phyloP scores from a whole-genome alignment of 2,888 invertebrate species.

The Drosophila lacicola region DNA sequence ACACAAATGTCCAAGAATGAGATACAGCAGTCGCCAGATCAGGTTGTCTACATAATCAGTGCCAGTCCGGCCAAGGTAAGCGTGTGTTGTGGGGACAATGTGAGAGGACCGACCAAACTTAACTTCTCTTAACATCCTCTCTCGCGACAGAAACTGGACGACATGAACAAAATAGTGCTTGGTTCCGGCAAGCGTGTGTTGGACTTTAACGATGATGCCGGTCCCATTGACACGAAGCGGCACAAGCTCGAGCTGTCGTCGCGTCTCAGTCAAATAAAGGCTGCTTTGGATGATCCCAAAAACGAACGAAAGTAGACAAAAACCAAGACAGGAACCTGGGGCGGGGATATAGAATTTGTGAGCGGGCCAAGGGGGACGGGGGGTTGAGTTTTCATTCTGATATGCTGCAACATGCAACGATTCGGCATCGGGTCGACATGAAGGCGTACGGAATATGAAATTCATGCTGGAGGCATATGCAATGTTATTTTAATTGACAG shows the following conservation, averaged over 20 bases:
- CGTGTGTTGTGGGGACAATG: too few relatives aligned
- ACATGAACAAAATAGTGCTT: constrained; percentile 81
- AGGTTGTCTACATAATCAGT: constrained; percentile 81
- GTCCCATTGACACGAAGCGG: constrained; percentile 40
- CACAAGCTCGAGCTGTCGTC: constrained; percentile 32
- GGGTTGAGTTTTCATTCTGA: constrained; percentile 1
- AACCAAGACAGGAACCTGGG: constrained; percentile 1
- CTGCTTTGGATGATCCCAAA: constrained; percentile 74
- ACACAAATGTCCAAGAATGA: constrained; percentile 86
- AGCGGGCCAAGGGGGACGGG: constrained; percentile 3
- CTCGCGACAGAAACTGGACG: constrained; percentile 74
- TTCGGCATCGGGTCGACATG: background rate
- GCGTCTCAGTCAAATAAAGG: constrained; percentile 52
- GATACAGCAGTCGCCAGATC: constrained; percentile 83
- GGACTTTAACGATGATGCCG: constrained; percentile 76
- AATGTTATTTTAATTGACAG: constrained; percentile 57
- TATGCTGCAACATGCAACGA: background rate
- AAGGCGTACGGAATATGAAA: constrained; percentile 1
- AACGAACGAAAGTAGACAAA: constrained; percentile 53
- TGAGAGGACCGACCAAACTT: too few relatives aligned
- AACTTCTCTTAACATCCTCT: background rate
- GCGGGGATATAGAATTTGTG: constrained; percentile 17
- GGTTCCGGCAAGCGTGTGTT: constrained; percentile 80
- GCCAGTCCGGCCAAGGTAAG: constrained; percentile 84
- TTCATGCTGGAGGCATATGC: constrained; percentile 36